phyloP scores from a whole-genome alignment of 2,113 vertebrate genomes.

The Chamaetylas fuelleborni region DNA sequence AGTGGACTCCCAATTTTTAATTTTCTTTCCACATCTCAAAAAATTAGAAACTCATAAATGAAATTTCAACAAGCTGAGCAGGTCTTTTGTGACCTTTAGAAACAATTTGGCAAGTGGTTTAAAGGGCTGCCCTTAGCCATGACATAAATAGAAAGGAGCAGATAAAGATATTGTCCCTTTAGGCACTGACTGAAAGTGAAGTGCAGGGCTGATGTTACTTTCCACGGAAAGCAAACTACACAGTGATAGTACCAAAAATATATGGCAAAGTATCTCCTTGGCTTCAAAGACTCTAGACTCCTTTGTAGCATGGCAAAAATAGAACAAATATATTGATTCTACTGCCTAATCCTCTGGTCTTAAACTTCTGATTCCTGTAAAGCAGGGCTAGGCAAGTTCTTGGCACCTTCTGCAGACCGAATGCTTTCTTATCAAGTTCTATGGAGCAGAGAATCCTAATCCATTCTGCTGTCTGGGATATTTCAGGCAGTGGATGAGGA shows the following conservation, averaged over 20 bases:
- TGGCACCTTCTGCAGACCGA: neutral
- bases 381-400: neutral
- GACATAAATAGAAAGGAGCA: neutral
- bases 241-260: neutral
- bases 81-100: neutral
- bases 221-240: neutral
- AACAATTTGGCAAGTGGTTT: neutral
- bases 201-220: neutral
- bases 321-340: neutral
- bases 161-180: neutral
- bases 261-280: neutral
- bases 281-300: neutral
- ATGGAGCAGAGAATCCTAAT: neutral
- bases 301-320: neutral
- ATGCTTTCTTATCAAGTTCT: neutral
- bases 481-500: conserved; percentile 9
- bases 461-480: neutral
- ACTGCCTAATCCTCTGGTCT: neutral
- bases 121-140: neutral
- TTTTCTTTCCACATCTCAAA: neutral
- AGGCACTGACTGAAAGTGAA: neutral
- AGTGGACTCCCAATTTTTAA: neutral
- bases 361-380: neutral
- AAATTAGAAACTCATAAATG: neutral
- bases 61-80: neutral